phyloP scores from a whole-genome alignment of 2,888 invertebrate genomes.

The Pollenia angustigena region DNA sequence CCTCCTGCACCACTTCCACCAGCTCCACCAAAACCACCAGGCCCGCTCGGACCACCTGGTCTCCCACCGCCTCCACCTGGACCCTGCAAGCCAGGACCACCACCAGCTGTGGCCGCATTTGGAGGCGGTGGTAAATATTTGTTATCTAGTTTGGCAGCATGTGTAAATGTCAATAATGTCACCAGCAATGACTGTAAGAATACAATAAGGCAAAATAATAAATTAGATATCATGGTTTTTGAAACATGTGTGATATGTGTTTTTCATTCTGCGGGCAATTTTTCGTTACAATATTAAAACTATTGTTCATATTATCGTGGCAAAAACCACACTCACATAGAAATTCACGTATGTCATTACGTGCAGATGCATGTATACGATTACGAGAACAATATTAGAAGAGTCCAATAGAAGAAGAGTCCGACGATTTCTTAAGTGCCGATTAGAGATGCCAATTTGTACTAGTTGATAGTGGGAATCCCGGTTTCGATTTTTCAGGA shows the following conservation, averaged over 20 bases:
- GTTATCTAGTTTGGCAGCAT: slow-evolving; percentile 85
- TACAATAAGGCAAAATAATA: slow-evolving; percentile 53
- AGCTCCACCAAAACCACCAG: slow-evolving; percentile 77
- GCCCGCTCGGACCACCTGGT: slow-evolving; percentile 76
- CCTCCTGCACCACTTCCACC: slow-evolving; percentile 79
- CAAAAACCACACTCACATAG: background rate
- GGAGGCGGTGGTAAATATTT: slow-evolving; percentile 86
- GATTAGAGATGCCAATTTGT: too few species aligned
- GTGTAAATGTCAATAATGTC: slow-evolving; percentile 84
- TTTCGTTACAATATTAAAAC: background rate
- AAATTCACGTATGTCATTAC: background rate
- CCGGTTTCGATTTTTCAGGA: too few species aligned
- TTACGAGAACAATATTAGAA: background rate
- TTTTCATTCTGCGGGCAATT: slow-evolving; percentile 43
- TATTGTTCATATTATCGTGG: background rate
- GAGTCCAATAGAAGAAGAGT: background rate
- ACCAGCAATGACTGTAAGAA: slow-evolving; percentile 84
- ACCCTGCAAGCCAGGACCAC: slow-evolving; percentile 83
- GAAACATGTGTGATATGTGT: background rate
- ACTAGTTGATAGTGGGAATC: too few species aligned
- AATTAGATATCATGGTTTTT: slow-evolving; percentile 43
- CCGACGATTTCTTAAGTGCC: background rate
- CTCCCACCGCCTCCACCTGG: slow-evolving; percentile 79
- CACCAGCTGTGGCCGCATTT: slow-evolving; percentile 84
- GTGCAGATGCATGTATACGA: background rate